phyloP scores from a whole-genome alignment of 2,113 vertebrate species.

The Camelus dromedarius region DNA sequence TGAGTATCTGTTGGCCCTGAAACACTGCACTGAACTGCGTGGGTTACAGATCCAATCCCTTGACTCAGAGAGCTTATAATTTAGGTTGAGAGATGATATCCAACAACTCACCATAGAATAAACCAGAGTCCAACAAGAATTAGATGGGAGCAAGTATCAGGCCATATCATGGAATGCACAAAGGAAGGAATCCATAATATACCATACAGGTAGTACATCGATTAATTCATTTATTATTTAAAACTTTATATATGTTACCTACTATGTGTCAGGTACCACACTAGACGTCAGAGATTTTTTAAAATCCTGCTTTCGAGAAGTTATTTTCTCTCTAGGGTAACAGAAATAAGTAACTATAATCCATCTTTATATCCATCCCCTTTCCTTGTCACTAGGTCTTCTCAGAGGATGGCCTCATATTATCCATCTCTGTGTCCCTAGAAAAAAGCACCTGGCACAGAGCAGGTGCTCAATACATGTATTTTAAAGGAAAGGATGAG shows the following conservation, averaged over 20 bases:
- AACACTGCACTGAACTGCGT: neutral
- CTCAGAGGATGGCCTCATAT: neutral
- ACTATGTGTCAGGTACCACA: neutral
- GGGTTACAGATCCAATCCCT: neutral
- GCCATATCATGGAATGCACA: neutral
- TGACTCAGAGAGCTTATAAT: neutral
- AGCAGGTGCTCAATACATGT: neutral
- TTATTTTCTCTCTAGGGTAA: neutral
- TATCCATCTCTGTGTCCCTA: neutral
- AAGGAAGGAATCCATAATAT: neutral
- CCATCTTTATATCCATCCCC: neutral
- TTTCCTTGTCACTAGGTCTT: neutral
- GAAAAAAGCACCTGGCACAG: neutral
- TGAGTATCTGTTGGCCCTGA: neutral
- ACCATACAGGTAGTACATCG: too few species aligned
- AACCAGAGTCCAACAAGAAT: neutral
- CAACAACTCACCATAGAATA: neutral
- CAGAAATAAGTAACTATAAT: slow-evolving; percentile 9
- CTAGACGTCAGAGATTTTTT: neutral
- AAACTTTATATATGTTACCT: neutral
- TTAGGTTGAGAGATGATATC: neutral
- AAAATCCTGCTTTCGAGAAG: neutral
- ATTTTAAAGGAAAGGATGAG: slow-evolving; percentile 17
- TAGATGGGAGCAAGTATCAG: neutral
- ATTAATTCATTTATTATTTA: neutral